These are phyloP conservation scores for Ectemnius cavifrons DNA, from an alignment of 2,888 invertebrate genomes.

Conservation along the genomic window DNA sequence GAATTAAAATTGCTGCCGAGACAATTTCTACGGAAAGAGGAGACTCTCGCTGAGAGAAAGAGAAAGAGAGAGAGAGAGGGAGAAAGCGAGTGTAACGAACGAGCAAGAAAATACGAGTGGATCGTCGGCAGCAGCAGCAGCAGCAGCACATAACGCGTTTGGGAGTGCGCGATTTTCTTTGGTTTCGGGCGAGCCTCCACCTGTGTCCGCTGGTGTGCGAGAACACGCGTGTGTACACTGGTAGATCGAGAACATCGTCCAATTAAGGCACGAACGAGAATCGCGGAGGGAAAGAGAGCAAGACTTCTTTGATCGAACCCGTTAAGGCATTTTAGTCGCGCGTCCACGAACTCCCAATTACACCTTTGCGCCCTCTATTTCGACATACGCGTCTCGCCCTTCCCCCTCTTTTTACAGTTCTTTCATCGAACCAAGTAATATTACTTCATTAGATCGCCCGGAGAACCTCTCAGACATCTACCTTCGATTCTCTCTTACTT, in stretches of 20 bases:
- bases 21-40: constrained; percentile 48
- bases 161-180: constrained; percentile 19
- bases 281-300: constrained; percentile 30
- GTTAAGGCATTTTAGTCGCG: constrained; percentile 29
- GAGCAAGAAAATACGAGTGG: too few relatives aligned
- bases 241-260: constrained; percentile 41
- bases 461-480: too few relatives aligned
- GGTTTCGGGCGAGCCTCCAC: constrained; percentile 8
- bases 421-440: too few relatives aligned
- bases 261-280: constrained; percentile 47
- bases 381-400: too few relatives aligned
- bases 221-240: constrained; percentile 18
- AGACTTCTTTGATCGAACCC: constrained; percentile 45
- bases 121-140: too few relatives aligned
- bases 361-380: too few relatives aligned
- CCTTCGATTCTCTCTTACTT: too few relatives aligned
- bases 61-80: constrained; percentile 13
- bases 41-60: neutral
- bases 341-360: constrained; percentile 23
- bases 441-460: too few relatives aligned
- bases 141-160: constrained; percentile 6
- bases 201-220: constrained; percentile 16
- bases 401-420: too few relatives aligned
- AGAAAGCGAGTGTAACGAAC: constrained; percentile 17
- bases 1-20: constrained; percentile 71